phyloP scores from a whole-genome alignment of 2,888 invertebrate species.

The Hypolimnas misippus region DNA sequence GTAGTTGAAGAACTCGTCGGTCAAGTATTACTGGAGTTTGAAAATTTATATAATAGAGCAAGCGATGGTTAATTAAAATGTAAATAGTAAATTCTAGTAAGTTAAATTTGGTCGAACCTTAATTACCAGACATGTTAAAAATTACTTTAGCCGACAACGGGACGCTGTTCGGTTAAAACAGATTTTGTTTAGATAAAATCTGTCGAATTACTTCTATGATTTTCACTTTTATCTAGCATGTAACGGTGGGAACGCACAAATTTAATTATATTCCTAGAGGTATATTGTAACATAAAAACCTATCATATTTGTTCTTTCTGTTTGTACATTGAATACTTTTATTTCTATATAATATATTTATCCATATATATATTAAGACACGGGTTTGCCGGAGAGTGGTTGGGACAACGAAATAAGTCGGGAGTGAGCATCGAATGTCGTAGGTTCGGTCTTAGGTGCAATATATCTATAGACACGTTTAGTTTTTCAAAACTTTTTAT shows the following conservation, averaged over 20 bases:
- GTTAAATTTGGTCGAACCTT: not conserved
- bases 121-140: not conserved
- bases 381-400: not conserved
- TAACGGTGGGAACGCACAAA: slow-evolving; percentile 3
- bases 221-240: not conserved
- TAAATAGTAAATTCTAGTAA: not conserved
- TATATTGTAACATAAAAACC: not conserved
- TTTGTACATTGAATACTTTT: not conserved
- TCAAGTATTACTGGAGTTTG: not conserved
- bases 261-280: not conserved
- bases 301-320: not conserved
- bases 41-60: too few relatives aligned
- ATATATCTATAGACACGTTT: not conserved
- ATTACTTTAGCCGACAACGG: not conserved
- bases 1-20: not conserved
- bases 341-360: too few relatives aligned
- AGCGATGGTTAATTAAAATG: too few relatives aligned
- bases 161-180: not conserved
- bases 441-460: not conserved
- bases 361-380: not conserved
- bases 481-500: not conserved
- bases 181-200: slow-evolving; percentile 5
- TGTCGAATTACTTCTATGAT: slow-evolving; percentile 6
- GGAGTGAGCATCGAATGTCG: not conserved
- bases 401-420: not conserved